Evolutionary conservation across 2,888 invertebrate genomes (phyloP).

Genomic region (Callosobruchus maculatus): DNA sequence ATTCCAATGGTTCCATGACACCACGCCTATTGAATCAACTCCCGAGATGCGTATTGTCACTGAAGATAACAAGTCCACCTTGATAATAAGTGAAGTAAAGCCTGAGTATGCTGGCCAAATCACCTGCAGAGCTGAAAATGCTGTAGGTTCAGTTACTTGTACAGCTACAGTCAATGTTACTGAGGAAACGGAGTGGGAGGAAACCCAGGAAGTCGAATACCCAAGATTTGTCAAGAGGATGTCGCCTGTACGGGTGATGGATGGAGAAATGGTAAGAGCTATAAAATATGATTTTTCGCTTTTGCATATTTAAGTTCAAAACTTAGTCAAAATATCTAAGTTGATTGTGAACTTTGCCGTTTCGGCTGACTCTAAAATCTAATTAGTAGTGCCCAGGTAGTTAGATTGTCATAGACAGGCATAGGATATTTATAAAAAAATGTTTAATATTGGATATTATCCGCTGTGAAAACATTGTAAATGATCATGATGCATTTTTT

Average conservation of each 20-base stretch:
- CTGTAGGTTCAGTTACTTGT: constrained; percentile 83
- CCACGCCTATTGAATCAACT: constrained; percentile 66
- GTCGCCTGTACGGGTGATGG: constrained; percentile 76
- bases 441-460: no score
- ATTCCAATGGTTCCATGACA: constrained; percentile 83
- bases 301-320: no score
- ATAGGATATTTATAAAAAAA: no score
- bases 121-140: constrained; percentile 87
- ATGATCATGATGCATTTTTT: no score
- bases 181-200: constrained; percentile 57
- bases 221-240: constrained; percentile 76
- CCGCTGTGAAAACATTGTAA: no score
- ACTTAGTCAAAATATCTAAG: no score
- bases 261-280: constrained; percentile 63
- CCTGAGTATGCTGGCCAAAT: constrained; percentile 71
- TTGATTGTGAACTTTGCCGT: no score
- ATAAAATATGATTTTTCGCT: no score
- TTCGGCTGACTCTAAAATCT: no score
- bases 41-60: constrained; percentile 70
- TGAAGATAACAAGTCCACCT: constrained; percentile 72
- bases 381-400: no score
- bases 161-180: constrained; percentile 69
- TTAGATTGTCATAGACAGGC: constrained; percentile 35
- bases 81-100: constrained; percentile 70
- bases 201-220: constrained; percentile 60